phyloP scores from a whole-genome alignment of 2,797 vertebrate genomes.

The Yasuhikotakia modesta region DNA sequence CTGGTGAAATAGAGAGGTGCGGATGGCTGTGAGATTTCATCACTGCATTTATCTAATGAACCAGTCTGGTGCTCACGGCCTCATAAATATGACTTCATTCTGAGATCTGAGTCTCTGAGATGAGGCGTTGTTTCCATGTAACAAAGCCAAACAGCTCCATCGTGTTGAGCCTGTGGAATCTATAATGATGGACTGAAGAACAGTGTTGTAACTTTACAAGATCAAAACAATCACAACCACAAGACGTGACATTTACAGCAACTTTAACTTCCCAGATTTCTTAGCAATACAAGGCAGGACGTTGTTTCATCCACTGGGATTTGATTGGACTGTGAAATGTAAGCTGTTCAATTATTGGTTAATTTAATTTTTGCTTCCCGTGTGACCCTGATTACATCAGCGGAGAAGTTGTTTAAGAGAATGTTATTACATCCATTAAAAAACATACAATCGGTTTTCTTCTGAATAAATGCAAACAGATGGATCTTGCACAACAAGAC shows the following conservation, averaged over 20 bases:
- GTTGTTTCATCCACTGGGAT: neutral
- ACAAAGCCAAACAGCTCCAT: slow-evolving; percentile 26
- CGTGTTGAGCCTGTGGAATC: slow-evolving; percentile 2
- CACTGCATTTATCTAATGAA: slow-evolving; percentile 29
- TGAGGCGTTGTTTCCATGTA: slow-evolving; percentile 21
- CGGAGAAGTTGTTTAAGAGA: neutral
- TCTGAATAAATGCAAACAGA: too few species aligned
- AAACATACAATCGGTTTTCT: neutral
- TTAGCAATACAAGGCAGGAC: neutral
- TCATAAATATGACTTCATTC: slow-evolving; percentile 26
- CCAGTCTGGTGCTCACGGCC: slow-evolving; percentile 13
- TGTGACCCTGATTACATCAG: neutral
- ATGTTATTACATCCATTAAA: neutral
- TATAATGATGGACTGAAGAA: slow-evolving; percentile 24
- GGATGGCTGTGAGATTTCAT: slow-evolving; percentile 36
- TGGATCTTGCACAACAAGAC: too few species aligned
- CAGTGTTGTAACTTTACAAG: slow-evolving; percentile 2
- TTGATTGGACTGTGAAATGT: neutral
- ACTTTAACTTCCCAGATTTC: neutral
- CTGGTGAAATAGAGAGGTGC: neutral
- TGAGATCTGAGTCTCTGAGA: slow-evolving; percentile 15
- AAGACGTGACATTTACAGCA: neutral
- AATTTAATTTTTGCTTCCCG: neutral
- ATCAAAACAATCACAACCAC: slow-evolving; percentile 6
- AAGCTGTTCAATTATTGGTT: neutral